Evolutionary conservation across 2,888 invertebrate genomes (phyloP).

Genomic region (Pristionchus maxplancki): DNA sequence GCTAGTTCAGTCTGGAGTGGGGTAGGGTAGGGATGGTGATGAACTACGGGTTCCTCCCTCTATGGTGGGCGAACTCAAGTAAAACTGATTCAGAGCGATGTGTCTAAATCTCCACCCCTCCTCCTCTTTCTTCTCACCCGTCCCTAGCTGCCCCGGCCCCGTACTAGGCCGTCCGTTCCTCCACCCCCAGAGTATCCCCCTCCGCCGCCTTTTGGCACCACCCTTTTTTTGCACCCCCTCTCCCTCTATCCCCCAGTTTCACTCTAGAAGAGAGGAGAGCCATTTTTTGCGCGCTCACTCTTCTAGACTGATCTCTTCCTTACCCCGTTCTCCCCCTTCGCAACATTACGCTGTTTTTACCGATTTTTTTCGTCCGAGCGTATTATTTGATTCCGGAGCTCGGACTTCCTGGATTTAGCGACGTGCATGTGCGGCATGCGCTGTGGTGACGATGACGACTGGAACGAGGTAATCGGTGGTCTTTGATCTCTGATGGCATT

Average conservation of each 20-base stretch:
- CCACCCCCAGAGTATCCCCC: neutral
- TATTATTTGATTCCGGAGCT: neutral
- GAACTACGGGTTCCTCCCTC: too few species aligned
- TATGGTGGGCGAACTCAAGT: too few species aligned
- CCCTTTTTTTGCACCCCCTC: conserved; percentile 4
- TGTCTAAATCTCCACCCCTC: neutral
- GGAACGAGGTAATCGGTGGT: conserved; percentile 13
- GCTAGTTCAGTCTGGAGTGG: too few species aligned
- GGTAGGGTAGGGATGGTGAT: too few species aligned
- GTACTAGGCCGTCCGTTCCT: neutral
- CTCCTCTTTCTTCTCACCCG: neutral
- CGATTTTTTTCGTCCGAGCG: neutral
- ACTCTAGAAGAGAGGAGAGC: neutral
- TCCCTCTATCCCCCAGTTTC: neutral
- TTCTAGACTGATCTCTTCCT: neutral
- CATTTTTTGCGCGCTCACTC: conserved; percentile 19
- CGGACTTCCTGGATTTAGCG: conserved; percentile 23
- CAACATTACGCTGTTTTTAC: conserved; percentile 5
- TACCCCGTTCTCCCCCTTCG: neutral
- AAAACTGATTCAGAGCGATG: neutral
- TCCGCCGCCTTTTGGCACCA: conserved; percentile 1
- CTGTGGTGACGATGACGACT: conserved; percentile 17
- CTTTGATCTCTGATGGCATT: neutral
- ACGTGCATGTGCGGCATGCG: neutral
- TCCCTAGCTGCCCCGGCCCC: neutral